These are phyloP conservation scores for Nothobranchius kuhntae DNA, from an alignment of 2,113 vertebrate species.

Conservation along the genomic window DNA sequence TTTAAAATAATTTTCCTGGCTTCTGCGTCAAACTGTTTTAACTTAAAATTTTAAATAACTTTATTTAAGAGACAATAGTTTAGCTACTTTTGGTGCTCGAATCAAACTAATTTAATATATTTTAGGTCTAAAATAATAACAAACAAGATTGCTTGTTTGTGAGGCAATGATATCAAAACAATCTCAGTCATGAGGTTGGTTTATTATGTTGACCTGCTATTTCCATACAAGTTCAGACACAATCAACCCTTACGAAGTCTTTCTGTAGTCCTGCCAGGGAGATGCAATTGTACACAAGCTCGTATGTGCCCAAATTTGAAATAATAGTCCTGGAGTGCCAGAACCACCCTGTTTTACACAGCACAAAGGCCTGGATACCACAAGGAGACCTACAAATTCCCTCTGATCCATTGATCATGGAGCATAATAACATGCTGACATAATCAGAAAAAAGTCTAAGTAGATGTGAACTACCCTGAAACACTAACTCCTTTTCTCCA, in stretches of 20 bases:
- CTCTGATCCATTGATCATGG: constrained; percentile 38
- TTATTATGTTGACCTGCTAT: constrained; percentile 32
- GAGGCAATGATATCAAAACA: constrained; percentile 12
- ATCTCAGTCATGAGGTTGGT: constrained; percentile 10
- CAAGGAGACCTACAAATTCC: constrained; percentile 48
- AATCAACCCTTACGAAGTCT: constrained; percentile 20
- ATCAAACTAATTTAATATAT: neutral
- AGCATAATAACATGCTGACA: constrained; percentile 35
- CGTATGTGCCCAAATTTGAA: constrained; percentile 45
- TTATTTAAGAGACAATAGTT: constrained; percentile 1
- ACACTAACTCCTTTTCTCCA: constrained; percentile 46
- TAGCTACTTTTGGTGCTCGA: neutral
- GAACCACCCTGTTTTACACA: constrained; percentile 44
- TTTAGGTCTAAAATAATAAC: constrained; percentile 13
- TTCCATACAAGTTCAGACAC: constrained; percentile 37
- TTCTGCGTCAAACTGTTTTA: neutral
- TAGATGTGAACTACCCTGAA: constrained; percentile 43
- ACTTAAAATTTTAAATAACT: constrained; percentile 2
- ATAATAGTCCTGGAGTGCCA: constrained; percentile 43
- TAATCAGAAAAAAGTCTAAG: constrained; percentile 19
- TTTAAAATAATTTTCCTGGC: neutral
- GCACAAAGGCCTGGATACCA: constrained; percentile 44
- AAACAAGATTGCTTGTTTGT: constrained; percentile 3
- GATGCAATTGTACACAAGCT: constrained; percentile 48
- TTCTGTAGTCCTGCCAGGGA: constrained; percentile 46